These are phyloP conservation scores for Vultur gryphus DNA, from an alignment of 2,797 vertebrate genomes.

Conservation along the genomic window DNA sequence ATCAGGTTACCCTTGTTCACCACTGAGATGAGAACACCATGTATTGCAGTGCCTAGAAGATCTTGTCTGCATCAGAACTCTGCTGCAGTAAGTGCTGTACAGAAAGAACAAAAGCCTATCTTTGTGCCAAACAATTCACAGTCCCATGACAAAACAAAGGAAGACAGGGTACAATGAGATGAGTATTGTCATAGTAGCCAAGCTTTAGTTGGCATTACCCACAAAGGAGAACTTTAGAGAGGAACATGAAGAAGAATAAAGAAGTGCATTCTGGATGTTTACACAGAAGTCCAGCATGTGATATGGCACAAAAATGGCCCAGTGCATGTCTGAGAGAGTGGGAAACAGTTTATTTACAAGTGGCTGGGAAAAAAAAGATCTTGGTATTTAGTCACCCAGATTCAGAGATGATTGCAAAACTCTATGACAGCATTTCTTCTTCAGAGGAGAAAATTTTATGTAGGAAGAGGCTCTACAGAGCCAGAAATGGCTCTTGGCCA, in stretches of 20 bases:
- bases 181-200: not conserved
- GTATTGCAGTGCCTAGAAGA: not conserved
- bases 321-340: not conserved
- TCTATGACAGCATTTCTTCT: not conserved
- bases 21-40: not conserved
- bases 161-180: not conserved
- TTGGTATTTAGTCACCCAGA: not conserved
- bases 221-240: conserved; percentile 36
- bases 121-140: not conserved
- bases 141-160: not conserved
- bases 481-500: not conserved
- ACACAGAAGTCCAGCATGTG: conserved; percentile 11
- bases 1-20: not conserved
- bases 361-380: not conserved
- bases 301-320: not conserved
- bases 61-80: not conserved
- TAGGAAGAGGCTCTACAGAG: not conserved
- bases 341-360: not conserved
- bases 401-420: not conserved
- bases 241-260: conserved; percentile 29
- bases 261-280: conserved; percentile 30
- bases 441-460: not conserved
- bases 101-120: not conserved
- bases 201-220: not conserved
- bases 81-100: not conserved